Conservation (phyloP, 1,140 invertebrate genomes). For the Formica selysi region DNA sequence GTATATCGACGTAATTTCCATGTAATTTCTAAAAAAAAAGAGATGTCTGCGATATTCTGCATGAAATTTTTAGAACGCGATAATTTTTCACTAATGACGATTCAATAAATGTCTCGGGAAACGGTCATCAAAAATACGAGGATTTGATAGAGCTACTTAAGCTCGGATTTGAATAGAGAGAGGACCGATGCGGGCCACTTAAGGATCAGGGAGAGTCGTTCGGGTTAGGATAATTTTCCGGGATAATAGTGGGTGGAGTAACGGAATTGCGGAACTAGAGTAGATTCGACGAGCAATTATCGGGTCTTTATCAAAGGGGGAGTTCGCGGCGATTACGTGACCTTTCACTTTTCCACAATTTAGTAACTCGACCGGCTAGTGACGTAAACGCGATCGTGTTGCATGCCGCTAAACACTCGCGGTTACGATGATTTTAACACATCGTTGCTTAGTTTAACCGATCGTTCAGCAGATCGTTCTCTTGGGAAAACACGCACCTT, state of each 20-base stretch:
- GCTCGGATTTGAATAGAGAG: constrained; percentile 34
- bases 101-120: background rate
- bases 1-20: no score
- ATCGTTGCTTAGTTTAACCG: constrained; percentile 48
- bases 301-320: constrained; percentile 43
- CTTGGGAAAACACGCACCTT: constrained; percentile 27
- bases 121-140: background rate
- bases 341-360: constrained; percentile 63
- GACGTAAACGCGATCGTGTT: constrained; percentile 54
- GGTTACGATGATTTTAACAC: constrained; percentile 58
- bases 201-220: constrained; percentile 6
- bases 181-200: constrained; percentile 9
- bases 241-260: constrained; percentile 56
- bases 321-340: constrained; percentile 46
- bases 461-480: background rate
- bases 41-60: no score
- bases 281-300: constrained; percentile 49
- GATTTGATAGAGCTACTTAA: constrained; percentile 18
- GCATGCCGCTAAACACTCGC: constrained; percentile 55
- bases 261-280: constrained; percentile 46
- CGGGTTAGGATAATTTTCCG: constrained; percentile 40
- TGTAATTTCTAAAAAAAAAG: no score
- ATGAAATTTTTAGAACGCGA: background rate
- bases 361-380: constrained; percentile 40
- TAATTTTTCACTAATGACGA: background rate